Conservation (phyloP, 92 coral and sea anemone species). For the Epizoanthus rinbou region DNA sequence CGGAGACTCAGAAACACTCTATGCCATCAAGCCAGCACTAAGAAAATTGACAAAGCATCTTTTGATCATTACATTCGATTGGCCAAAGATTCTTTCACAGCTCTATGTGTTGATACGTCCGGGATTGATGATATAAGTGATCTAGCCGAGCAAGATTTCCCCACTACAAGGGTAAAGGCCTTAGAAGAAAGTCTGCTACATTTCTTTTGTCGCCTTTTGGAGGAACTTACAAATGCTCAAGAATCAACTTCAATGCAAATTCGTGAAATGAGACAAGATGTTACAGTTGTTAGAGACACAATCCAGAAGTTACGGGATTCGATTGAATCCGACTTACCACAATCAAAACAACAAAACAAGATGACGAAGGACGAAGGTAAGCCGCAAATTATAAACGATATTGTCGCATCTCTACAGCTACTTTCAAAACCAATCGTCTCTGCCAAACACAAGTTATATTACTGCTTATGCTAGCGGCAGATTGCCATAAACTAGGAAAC, state of each 20-base stretch:
- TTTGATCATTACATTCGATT: constrained; percentile 28
- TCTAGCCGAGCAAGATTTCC: constrained; percentile 41
- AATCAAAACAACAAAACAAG: background rate
- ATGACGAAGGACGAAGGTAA: background rate
- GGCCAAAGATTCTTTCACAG: constrained; percentile 37
- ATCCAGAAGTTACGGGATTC: background rate
- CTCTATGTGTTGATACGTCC: constrained; percentile 23
- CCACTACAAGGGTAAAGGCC: constrained; percentile 30
- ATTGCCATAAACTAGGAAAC: too few species aligned
- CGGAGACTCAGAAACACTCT: constrained; percentile 42
- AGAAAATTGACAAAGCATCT: constrained; percentile 19
- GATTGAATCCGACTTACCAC: too few species aligned
- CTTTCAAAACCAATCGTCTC: too few species aligned
- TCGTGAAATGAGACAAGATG: background rate
- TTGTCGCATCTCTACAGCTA: too few species aligned
- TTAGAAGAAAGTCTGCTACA: constrained; percentile 15
- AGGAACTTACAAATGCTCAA: background rate
- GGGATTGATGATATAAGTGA: constrained; percentile 20
- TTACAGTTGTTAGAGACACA: too few species aligned
- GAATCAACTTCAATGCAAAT: background rate
- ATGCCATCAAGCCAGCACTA: constrained; percentile 41
- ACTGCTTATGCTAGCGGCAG: too few species aligned
- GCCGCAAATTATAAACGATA: too few species aligned
- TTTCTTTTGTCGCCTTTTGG: background rate
- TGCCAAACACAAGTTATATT: too few species aligned